Conservation (phyloP, 2,113 vertebrate species). For the Mobula hypostoma region DNA sequence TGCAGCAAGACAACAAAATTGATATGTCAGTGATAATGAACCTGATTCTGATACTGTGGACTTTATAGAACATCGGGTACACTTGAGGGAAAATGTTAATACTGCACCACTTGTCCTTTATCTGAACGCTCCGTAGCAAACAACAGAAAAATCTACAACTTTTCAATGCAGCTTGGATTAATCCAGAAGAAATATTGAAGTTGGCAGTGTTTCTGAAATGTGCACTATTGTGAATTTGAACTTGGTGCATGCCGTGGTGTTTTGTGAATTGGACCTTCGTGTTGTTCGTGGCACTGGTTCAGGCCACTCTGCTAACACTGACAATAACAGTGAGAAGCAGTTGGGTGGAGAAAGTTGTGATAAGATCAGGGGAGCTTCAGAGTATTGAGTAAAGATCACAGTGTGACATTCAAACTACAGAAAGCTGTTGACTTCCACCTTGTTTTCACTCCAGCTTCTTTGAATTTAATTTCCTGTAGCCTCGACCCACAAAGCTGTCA, state of each 20-base stretch:
- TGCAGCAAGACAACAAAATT: no score
- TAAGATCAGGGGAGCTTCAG: background rate
- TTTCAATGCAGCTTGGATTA: background rate
- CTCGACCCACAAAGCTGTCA: no score
- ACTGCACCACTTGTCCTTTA: background rate
- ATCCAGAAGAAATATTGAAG: background rate
- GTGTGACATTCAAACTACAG: background rate
- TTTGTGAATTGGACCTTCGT: background rate
- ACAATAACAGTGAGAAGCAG: background rate
- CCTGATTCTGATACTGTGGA: background rate
- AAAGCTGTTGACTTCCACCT: background rate
- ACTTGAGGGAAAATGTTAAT: background rate
- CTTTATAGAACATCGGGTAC: background rate
- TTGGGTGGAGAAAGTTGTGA: background rate
- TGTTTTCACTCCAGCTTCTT: background rate
- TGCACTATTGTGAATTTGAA: background rate
- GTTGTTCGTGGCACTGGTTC: background rate
- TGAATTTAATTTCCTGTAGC: background rate
- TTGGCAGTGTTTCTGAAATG: background rate
- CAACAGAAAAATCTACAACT: background rate
- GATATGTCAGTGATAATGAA: no score
- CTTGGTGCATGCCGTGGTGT: background rate
- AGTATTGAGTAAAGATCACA: background rate
- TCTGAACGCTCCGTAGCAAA: background rate
- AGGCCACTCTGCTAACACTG: background rate